Evolutionary conservation across 2,888 invertebrate species (phyloP).

Genomic region (Sinohyriopsis cumingii): DNA sequence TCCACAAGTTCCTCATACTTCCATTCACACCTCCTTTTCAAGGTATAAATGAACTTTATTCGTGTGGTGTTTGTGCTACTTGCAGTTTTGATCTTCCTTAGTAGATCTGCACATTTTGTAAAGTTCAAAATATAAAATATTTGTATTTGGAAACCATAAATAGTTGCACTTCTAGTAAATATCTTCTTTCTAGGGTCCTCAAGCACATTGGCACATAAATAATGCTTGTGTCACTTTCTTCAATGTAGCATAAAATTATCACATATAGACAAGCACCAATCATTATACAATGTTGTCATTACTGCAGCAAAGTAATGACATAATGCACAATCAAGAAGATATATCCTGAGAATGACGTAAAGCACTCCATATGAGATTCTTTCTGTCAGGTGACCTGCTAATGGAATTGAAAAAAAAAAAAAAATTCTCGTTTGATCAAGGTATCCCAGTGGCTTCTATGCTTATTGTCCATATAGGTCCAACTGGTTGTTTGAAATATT

Average conservation of each 20-base stretch:
- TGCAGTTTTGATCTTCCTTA: too few relatives aligned
- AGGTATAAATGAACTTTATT: too few relatives aligned
- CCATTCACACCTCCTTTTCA: too few relatives aligned
- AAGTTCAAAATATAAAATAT: too few relatives aligned
- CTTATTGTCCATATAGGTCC: not conserved
- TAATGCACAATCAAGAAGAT: constrained; percentile 28
- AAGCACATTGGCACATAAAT: constrained; percentile 7
- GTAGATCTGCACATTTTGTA: too few relatives aligned
- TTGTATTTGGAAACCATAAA: too few relatives aligned
- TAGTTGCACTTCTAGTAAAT: too few relatives aligned
- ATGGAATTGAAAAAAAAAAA: constrained; percentile 4
- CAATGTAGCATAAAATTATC: constrained; percentile 33
- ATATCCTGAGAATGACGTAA: constrained; percentile 33
- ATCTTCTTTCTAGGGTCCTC: too few relatives aligned
- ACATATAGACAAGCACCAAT: constrained; percentile 40
- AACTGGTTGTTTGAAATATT: not conserved
- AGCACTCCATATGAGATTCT: constrained; percentile 19
- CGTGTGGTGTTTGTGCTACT: too few relatives aligned
- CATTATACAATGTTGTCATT: constrained; percentile 29
- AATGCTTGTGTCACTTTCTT: constrained; percentile 17
- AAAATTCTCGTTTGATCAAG: constrained; percentile 37
- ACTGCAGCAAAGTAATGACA: constrained; percentile 25
- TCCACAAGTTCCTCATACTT: too few relatives aligned
- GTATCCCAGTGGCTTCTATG: constrained; percentile 25
- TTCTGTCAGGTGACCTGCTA: constrained; percentile 31